Evolutionary conservation across 2,888 invertebrate genomes (phyloP), one percentile per base, ranked within the genome.

Genomic region (Oxystoma pomonae): DNA sequence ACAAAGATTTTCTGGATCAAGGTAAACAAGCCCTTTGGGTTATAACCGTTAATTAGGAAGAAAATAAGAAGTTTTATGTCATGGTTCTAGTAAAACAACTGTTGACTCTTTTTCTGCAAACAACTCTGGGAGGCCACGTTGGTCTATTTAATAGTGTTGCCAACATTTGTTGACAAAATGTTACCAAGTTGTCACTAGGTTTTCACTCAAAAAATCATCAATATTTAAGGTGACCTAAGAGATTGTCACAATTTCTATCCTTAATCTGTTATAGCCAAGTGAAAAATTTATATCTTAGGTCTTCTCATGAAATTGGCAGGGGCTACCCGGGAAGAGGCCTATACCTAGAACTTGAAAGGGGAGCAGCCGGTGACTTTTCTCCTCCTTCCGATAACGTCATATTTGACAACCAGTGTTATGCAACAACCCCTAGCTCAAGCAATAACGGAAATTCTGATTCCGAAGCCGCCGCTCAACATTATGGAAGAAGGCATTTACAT

Each of bases 381-480:
- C 95, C 95, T 60, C 94, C 95, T 1, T 95, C 95, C 59, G 95
- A 96, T 81, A 93, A 94, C 81, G 93, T 93, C 69, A 91, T 94
- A 83, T 95, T 95, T 80, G 95, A 96, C 85, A 94, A 95, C 83
- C 94, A 94, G 79, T 95, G 95, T 83, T 95, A 96, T 81, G 95
- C 95, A 35, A 95, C 95, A 55, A 95, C 95, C 51, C 95, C 96
- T 16, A 94, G 94, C 74, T 94, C 95, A 60, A 94, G 94, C 77
- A 94, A 94, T 76, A 94, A 94, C 76, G 94, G 94, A 62, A 94
- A 94, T 82, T 93, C 92, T 49, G 94, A 94, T 80, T 90, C 92
- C 80, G 93, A 93, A 78, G 86, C 87, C 74, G 87, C 90, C 19
- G 77, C 81, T 52, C 86, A 86, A 70, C 87, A 80, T 64, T 85